These are phyloP conservation scores for Callimorpha dominula DNA, from an alignment of 2,888 invertebrate genomes.

Conservation along the genomic window DNA sequence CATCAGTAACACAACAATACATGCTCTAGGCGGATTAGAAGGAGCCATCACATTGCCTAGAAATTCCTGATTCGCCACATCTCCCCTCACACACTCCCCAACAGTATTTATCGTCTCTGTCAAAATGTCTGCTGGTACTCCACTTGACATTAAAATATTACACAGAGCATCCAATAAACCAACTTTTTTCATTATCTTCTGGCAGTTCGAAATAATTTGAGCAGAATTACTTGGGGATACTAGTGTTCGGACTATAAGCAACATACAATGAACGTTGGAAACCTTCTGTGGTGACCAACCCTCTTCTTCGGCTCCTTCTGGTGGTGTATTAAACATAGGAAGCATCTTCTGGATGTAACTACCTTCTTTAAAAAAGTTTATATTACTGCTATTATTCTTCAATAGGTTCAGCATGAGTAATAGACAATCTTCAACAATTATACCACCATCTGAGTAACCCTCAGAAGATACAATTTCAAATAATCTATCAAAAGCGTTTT, in stretches of 20 bases:
- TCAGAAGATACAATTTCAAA: slow-evolving; percentile 97
- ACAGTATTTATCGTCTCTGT: slow-evolving; percentile 98
- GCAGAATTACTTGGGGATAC: slow-evolving; percentile 97
- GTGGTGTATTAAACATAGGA: slow-evolving; percentile 94
- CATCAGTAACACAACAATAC: slow-evolving; percentile 97
- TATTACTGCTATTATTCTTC: slow-evolving; percentile 98
- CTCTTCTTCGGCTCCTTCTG: slow-evolving; percentile 89
- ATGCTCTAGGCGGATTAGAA: slow-evolving; percentile 96
- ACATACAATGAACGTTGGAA: slow-evolving; percentile 96
- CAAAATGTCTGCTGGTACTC: slow-evolving; percentile 98
- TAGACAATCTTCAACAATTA: slow-evolving; percentile 99
- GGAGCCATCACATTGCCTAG: slow-evolving; percentile 96
- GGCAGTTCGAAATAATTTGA: slow-evolving; percentile 93
- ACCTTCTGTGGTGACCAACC: slow-evolving; percentile 98
- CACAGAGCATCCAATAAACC: slow-evolving; percentile 90
- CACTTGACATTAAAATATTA: slow-evolving; percentile 97
- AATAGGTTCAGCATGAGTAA: slow-evolving; percentile 96
- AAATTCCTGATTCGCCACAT: slow-evolving; percentile 96
- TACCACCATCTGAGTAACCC: slow-evolving; percentile 97
- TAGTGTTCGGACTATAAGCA: slow-evolving; percentile 95
- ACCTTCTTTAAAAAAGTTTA: slow-evolving; percentile 99
- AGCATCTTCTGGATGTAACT: slow-evolving; percentile 96
- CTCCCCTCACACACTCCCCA: slow-evolving; percentile 97
- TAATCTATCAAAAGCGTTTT: slow-evolving; percentile 98
- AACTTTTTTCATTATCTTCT: slow-evolving; percentile 94